Percentiles rank a stretch among this genome's conserved stretches.
phyloP scores from a whole-genome alignment of 2,797 vertebrate genomes.

The Sebastes hopkinsi region DNA sequence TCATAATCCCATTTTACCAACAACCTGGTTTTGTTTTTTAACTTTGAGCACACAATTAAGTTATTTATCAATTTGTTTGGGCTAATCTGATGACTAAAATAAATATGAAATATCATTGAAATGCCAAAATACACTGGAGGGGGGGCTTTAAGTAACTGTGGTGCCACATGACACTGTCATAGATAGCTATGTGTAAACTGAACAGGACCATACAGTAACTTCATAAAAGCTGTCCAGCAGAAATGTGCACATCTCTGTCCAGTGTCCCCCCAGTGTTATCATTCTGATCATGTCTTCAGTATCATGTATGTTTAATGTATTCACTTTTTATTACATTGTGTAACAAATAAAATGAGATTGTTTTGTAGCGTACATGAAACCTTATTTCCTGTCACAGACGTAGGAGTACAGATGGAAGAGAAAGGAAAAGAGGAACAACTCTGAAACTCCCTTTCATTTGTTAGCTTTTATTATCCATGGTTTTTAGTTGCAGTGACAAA shows the following conservation, averaged over 20 bases:
- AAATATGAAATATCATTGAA: too few species aligned
- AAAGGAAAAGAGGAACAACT: neutral
- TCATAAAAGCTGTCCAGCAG: neutral
- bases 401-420: too few species aligned
- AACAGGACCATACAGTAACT: neutral
- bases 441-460: neutral
- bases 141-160: too few species aligned
- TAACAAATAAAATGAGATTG: constrained; percentile 7
- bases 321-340: neutral
- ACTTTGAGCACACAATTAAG: too few species aligned
- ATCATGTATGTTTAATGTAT: neutral
- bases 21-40: too few species aligned
- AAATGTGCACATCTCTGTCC: neutral
- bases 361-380: neutral
- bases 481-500: constrained; percentile 4
- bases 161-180: neutral
- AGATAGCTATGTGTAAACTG: neutral
- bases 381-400: neutral
- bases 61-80: too few species aligned
- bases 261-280: neutral
- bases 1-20: too few species aligned
- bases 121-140: too few species aligned
- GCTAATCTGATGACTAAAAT: too few species aligned
- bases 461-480: neutral
- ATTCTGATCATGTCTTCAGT: neutral